These are phyloP conservation scores for Drosophila bifasciata DNA, from an alignment of 1,140 invertebrate genomes.

Conservation along the genomic window DNA sequence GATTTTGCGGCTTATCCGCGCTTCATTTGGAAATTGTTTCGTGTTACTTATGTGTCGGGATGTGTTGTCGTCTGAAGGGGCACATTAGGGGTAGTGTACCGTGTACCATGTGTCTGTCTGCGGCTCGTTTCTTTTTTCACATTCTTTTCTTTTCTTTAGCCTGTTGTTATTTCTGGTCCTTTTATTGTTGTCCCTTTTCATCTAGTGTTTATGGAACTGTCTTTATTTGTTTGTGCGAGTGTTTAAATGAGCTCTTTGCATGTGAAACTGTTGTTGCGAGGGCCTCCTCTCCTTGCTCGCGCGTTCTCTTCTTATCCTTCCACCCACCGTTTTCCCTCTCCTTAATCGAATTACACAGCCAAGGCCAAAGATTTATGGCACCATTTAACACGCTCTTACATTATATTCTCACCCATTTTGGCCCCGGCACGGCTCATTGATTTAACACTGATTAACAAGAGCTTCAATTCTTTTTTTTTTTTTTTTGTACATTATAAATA, in stretches of 20 bases:
- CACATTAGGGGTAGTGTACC: constrained; percentile 30
- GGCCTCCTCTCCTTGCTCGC: constrained; percentile 6
- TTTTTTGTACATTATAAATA: constrained; percentile 36
- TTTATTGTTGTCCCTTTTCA: constrained; percentile 49
- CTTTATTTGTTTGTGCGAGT: constrained; percentile 71
- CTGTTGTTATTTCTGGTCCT: constrained; percentile 17
- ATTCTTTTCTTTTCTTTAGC: constrained; percentile 33
- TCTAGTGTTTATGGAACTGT: constrained; percentile 75
- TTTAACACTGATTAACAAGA: constrained; percentile 75
- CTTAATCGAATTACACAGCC: constrained; percentile 73
- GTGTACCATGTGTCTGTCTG: constrained; percentile 32
- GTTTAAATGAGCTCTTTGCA: constrained; percentile 74
- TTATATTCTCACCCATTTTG: constrained; percentile 66
- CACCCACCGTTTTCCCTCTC: constrained; percentile 16
- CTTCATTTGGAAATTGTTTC: constrained; percentile 83
- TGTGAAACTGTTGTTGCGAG: constrained; percentile 48
- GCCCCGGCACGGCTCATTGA: constrained; percentile 53
- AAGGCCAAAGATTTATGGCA: constrained; percentile 70
- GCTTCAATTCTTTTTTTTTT: constrained; percentile 64
- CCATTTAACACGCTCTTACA: constrained; percentile 65
- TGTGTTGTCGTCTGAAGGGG: constrained; percentile 41
- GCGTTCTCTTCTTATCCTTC: constrained; percentile 5
- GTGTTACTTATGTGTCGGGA: constrained; percentile 75
- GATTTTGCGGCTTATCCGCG: constrained; percentile 83
- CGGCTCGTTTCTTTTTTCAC: background rate